phyloP scores from a whole-genome alignment of 2,888 invertebrate species.

The Xestia sexstrigata region DNA sequence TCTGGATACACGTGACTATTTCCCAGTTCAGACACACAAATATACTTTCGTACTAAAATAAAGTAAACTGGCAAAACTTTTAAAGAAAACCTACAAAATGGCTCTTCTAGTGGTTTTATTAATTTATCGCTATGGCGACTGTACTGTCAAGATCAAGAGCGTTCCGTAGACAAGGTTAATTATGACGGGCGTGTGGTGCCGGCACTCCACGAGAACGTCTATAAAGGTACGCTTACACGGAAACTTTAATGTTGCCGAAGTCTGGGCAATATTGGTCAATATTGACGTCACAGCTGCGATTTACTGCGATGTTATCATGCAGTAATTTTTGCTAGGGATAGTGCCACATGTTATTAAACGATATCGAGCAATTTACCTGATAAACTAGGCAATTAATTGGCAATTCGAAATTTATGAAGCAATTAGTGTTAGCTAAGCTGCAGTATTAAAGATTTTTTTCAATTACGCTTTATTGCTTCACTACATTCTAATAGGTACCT shows the following conservation, averaged over 20 bases:
- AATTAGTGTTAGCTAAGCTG: background rate
- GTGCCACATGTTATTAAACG: background rate
- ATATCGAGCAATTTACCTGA: background rate
- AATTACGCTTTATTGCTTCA: background rate
- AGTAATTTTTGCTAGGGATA: background rate
- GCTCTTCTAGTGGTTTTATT: constrained; percentile 66
- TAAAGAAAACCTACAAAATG: background rate
- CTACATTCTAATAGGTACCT: background rate
- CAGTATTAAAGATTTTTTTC: background rate
- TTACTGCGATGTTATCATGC: background rate
- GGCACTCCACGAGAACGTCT: constrained; percentile 57
- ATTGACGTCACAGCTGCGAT: background rate
- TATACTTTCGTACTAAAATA: background rate
- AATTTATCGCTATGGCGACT: constrained; percentile 54
- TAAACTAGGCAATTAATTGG: background rate
- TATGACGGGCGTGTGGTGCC: constrained; percentile 74
- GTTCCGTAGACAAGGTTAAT: constrained; percentile 80
- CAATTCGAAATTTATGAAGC: background rate
- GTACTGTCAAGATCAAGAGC: constrained; percentile 82
- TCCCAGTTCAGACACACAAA: background rate
- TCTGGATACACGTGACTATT: background rate
- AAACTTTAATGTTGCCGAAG: background rate
- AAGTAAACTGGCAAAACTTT: constrained; percentile 1
- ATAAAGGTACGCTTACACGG: constrained; percentile 38
- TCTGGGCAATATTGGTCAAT: background rate